Percentiles rank a stretch among this genome's conserved stretches.
Conservation (phyloP, 2,888 invertebrate species). For the Eucera pruinosa region DNA sequence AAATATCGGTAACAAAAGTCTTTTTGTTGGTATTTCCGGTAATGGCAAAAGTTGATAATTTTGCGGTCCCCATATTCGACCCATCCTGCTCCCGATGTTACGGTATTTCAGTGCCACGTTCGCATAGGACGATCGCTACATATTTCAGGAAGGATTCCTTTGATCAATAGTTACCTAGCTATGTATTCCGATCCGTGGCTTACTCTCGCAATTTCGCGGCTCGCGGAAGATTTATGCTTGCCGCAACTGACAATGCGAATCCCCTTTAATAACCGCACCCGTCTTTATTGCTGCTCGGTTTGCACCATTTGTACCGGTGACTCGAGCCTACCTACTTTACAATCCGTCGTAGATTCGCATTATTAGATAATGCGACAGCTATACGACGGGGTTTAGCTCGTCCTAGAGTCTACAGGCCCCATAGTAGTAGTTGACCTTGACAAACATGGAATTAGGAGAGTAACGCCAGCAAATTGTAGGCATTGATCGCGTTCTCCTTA, state of each 20-base stretch:
- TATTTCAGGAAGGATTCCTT: slow-evolving; percentile 60
- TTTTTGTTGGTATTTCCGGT: no score
- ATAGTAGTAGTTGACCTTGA: slow-evolving; percentile 28
- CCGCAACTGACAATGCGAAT: slow-evolving; percentile 65
- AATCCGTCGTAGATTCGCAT: slow-evolving; percentile 63
- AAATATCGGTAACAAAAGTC: no score
- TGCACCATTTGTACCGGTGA: slow-evolving; percentile 62
- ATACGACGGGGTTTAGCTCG: slow-evolving; percentile 53
- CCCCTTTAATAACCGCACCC: slow-evolving; percentile 63
- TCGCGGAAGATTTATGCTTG: slow-evolving; percentile 59
- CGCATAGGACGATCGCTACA: slow-evolving; percentile 5
- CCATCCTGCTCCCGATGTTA: no score
- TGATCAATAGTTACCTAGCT: slow-evolving; percentile 64
- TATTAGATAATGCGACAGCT: slow-evolving; percentile 65
- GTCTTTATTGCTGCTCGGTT: slow-evolving; percentile 60
- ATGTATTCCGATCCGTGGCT: slow-evolving; percentile 57
- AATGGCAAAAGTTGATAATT: no score
- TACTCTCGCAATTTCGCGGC: slow-evolving; percentile 62
- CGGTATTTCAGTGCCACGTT: no score
- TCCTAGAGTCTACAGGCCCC: slow-evolving; percentile 14
- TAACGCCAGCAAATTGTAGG: neutral
- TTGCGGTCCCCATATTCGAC: no score
- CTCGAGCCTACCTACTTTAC: slow-evolving; percentile 61
- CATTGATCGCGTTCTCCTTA: neutral
- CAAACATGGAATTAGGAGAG: neutral